These are phyloP conservation scores for Exocentrus adspersus DNA, from an alignment of 2,888 invertebrate genomes.

Conservation along the genomic window DNA sequence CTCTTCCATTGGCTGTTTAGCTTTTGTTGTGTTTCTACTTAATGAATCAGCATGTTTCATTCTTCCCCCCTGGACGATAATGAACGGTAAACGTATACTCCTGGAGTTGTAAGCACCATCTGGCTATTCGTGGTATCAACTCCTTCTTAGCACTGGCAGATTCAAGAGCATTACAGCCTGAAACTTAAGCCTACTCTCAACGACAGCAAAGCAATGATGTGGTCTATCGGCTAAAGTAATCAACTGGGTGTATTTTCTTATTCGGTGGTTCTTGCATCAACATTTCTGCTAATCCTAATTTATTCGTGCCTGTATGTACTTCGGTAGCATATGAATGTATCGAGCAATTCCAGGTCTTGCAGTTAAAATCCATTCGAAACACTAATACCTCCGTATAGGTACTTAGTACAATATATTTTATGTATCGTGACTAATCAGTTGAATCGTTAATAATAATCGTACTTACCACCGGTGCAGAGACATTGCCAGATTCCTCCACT, in stretches of 20 bases:
- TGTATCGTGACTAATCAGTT: too few species aligned
- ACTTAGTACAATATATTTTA: too few species aligned
- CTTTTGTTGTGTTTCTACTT: conserved; percentile 38
- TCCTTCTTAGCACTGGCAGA: conserved; percentile 48
- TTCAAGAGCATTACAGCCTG: conserved; percentile 54
- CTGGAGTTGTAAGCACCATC: conserved; percentile 38
- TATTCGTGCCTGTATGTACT: too few species aligned
- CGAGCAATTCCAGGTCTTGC: too few species aligned
- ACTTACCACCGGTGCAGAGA: conserved; percentile 50
- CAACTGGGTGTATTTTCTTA: conserved; percentile 48
- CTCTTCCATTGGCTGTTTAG: neutral
- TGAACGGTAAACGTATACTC: conserved; percentile 35
- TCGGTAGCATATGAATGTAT: too few species aligned
- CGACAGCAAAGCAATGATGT: conserved; percentile 53
- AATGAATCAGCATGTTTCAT: conserved; percentile 41
- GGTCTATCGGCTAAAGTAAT: conserved; percentile 53
- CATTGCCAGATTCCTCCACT: conserved; percentile 46
- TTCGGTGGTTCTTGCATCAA: too few species aligned
- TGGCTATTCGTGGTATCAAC: conserved; percentile 50
- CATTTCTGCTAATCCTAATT: too few species aligned
- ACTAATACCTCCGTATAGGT: too few species aligned
- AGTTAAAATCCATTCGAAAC: too few species aligned
- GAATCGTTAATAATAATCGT: too few species aligned
- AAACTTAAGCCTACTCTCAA: conserved; percentile 51
- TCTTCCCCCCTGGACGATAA: conserved; percentile 31